Conservation (phyloP, 2,888 invertebrate species). For the Yponomeuta sedellus region DNA sequence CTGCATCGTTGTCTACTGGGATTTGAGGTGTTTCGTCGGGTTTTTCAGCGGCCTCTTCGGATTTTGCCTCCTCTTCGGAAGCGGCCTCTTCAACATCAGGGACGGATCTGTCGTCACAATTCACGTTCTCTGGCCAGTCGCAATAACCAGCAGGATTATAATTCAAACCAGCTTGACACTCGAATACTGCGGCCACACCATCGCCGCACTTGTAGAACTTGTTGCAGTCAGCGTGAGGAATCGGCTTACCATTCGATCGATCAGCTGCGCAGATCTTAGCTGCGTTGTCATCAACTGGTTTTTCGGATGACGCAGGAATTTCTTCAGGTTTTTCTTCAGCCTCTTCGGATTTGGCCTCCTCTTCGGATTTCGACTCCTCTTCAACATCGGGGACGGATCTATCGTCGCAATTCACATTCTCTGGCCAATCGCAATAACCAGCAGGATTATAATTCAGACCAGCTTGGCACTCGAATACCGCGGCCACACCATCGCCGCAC, state of each 20-base stretch:
- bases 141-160: conserved; percentile 70
- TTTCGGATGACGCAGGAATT: not conserved
- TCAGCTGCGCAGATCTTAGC: conserved; percentile 66
- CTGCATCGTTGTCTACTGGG: conserved; percentile 27
- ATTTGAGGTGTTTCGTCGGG: not conserved
- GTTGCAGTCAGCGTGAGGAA: conserved; percentile 74
- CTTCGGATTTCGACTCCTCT: not conserved
- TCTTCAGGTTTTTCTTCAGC: not conserved
- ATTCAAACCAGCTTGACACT: conserved; percentile 67
- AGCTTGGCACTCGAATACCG: not conserved
- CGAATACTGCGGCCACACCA: conserved; percentile 67
- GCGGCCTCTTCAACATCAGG: not conserved
- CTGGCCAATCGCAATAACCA: conserved; percentile 7
- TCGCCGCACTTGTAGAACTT: conserved; percentile 81
- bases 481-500: conserved; percentile 70
- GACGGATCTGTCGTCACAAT: conserved; percentile 49
- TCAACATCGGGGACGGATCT: not conserved
- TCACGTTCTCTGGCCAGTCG: conserved; percentile 74
- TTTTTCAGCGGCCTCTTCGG: not conserved
- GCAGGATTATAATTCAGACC: not conserved
- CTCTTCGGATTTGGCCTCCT: not conserved
- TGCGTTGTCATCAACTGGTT: too few species aligned
- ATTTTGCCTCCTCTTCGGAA: not conserved
- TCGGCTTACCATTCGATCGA: conserved; percentile 63
- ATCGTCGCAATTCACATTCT: not conserved